phyloP scores from a whole-genome alignment of 2,888 invertebrate genomes.

The Pandemis heparana region DNA sequence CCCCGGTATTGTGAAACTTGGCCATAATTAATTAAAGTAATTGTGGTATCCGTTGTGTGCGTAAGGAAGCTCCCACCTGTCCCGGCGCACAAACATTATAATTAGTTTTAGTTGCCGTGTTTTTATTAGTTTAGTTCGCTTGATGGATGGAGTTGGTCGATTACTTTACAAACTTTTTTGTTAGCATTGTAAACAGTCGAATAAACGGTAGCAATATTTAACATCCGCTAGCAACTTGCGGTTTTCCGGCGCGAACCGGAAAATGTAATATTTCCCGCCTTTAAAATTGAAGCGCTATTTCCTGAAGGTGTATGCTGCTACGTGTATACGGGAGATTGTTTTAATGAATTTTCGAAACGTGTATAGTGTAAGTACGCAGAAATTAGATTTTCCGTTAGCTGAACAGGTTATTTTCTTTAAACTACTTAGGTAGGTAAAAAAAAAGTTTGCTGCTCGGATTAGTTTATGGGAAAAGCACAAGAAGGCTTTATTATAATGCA shows the following conservation, averaged over 20 bases:
- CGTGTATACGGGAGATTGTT: slow-evolving; percentile 2
- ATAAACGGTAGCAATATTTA: slow-evolving; percentile 6
- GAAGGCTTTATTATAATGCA: too few species aligned
- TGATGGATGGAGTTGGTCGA: slow-evolving; percentile 31
- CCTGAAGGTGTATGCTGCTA: slow-evolving; percentile 16
- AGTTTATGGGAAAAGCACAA: too few species aligned
- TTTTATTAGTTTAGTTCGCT: slow-evolving; percentile 33
- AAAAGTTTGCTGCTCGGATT: too few species aligned
- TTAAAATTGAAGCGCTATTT: slow-evolving; percentile 17
- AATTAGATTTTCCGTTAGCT: too few species aligned
- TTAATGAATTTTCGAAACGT: not conserved
- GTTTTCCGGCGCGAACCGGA: slow-evolving; percentile 23
- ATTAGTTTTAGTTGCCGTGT: slow-evolving; percentile 36
- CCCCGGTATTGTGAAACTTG: slow-evolving; percentile 21
- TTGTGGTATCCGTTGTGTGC: slow-evolving; percentile 1
- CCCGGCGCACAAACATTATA: slow-evolving; percentile 13
- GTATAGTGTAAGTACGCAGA: not conserved
- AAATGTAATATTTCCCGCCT: slow-evolving; percentile 38
- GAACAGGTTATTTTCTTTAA: too few species aligned
- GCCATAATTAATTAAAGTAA: slow-evolving; percentile 24
- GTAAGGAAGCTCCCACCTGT: slow-evolving; percentile 24
- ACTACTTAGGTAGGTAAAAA: too few species aligned
- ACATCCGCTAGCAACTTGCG: slow-evolving; percentile 22
- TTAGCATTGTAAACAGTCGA: slow-evolving; percentile 5
- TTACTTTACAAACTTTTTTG: slow-evolving; percentile 20